Evolutionary conservation across 2,797 vertebrate species (phyloP), one percentile per base, ranked within the genome.

Genomic region (Notolepis coatsorum): DNA sequence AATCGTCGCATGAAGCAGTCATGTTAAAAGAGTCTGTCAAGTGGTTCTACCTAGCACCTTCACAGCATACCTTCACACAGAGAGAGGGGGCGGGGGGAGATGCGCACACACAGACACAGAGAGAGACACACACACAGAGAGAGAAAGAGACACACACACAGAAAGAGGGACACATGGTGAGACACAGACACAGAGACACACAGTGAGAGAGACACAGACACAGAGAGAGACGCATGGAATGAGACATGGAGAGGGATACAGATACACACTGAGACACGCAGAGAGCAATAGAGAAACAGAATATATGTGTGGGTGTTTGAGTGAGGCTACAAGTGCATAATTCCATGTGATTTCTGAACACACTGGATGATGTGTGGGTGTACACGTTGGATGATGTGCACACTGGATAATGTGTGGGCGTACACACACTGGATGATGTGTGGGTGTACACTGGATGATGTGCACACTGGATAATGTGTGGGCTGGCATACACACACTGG

Each of bases 371-470:
- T 76, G 75, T 51, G 85, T 89, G 82, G 79, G 78, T 23, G 82
- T 79, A 39, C 15, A 13, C n/a, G 25, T 55, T n/a, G n/a, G n/a
- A n/a, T n/a, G n/a, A n/a, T n/a, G n/a, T n/a, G n/a, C n/a, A 47
- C 13, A 60, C 48, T 39, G 56, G 54, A 68, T 73, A 62, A 43
- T 76, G 75, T 51, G 85, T 89, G 82, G 79, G 78, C 20, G 82
- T 79, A 39, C 15, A 13, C n/a, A 47, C 13, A 60, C 48, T 39
- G 56, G 54, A 68, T 73, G 65, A 43, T 76, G 75, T 51, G 85
- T 89, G 82, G 79, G 78, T 23, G 82, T 79, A 39, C 15, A 13
- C n/a, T n/a, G n/a, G n/a, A 33, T 55, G n/a, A n/a, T n/a, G n/a
- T n/a, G n/a, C n/a, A 47, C 13, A 60, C 48, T 39, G 56, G 54